A percentile compares a stretch with the other conserved stretches of the same genome.
phyloP scores from a whole-genome alignment of 2,113 vertebrate species.

The Grantiella picta region DNA sequence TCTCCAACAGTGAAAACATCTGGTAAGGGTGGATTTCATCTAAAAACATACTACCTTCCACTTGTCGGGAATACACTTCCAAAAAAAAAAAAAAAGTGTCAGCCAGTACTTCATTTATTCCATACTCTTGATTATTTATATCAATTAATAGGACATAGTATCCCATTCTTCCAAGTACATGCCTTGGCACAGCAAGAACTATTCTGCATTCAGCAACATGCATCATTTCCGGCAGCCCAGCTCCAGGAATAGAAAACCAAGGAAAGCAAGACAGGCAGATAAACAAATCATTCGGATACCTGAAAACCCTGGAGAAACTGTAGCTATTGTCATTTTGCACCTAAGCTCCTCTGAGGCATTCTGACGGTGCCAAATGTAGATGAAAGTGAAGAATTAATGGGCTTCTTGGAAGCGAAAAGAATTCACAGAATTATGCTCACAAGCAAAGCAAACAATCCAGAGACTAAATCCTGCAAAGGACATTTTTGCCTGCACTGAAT shows the following conservation, averaged over 20 bases:
- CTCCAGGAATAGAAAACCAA: neutral
- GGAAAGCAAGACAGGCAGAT: neutral
- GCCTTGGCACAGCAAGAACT: neutral
- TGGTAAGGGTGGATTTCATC: neutral
- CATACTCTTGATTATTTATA: neutral
- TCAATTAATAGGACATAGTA: neutral
- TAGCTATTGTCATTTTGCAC: conserved; percentile 34
- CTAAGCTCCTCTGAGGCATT: neutral
- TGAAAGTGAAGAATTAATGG: neutral
- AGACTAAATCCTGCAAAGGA: neutral
- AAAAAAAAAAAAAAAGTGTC: neutral
- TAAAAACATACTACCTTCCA: neutral
- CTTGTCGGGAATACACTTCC: neutral
- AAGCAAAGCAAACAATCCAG: neutral
- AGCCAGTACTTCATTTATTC: neutral
- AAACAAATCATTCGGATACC: conserved; percentile 9
- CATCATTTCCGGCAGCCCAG: conserved; percentile 11
- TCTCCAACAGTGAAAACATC: neutral
- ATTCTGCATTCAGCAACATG: neutral
- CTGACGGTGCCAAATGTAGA: neutral
- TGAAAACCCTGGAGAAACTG: conserved; percentile 35
- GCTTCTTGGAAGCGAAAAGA: neutral
- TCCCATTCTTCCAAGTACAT: conserved; percentile 11
- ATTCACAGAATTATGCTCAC: neutral
- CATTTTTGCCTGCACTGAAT: neutral